Evolutionary conservation across 2,888 invertebrate species (phyloP).

Genomic region (Meganola albula): DNA sequence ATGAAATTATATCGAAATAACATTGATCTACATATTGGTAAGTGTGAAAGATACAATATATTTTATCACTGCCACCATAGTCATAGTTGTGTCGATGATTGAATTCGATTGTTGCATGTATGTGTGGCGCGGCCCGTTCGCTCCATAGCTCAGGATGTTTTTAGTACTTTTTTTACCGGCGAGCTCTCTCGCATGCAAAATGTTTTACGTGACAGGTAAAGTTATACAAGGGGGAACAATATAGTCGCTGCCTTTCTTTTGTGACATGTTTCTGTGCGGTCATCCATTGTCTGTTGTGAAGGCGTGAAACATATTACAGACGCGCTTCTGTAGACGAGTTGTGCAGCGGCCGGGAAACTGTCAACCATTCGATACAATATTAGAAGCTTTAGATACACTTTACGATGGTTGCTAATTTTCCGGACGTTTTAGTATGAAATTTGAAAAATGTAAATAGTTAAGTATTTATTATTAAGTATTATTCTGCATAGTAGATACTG

Average conservation of each 20-base stretch:
- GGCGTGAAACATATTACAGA: slow-evolving; percentile 72
- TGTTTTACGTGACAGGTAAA: slow-evolving; percentile 20
- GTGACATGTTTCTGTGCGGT: slow-evolving; percentile 23
- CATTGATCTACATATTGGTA: slow-evolving; percentile 37
- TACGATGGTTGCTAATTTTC: slow-evolving; percentile 12
- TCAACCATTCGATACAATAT: slow-evolving; percentile 13
- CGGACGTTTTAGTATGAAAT: slow-evolving; percentile 26
- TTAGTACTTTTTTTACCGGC: slow-evolving; percentile 24
- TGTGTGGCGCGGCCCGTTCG: slow-evolving; percentile 21
- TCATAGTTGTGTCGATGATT: slow-evolving; percentile 37
- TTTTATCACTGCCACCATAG: slow-evolving; percentile 72
- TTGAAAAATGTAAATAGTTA: slow-evolving; percentile 60
- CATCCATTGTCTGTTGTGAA: slow-evolving; percentile 33
- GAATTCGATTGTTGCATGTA: slow-evolving; percentile 31
- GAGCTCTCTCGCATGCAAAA: slow-evolving; percentile 28
- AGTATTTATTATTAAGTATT: slow-evolving; percentile 68
- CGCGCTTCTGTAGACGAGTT: slow-evolving; percentile 26
- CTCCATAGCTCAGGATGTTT: slow-evolving; percentile 39
- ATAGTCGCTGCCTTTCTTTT: slow-evolving; percentile 26
- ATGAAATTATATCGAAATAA: slow-evolving; percentile 51
- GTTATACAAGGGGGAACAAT: slow-evolving; percentile 36
- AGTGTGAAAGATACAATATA: slow-evolving; percentile 53
- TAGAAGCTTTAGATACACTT: neutral
- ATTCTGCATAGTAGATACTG: slow-evolving; percentile 57
- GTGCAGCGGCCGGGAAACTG: slow-evolving; percentile 6